These are phyloP conservation scores for Ostrea denselamellosa DNA, from an alignment of 1,140 invertebrate species.

Conservation along the genomic window DNA sequence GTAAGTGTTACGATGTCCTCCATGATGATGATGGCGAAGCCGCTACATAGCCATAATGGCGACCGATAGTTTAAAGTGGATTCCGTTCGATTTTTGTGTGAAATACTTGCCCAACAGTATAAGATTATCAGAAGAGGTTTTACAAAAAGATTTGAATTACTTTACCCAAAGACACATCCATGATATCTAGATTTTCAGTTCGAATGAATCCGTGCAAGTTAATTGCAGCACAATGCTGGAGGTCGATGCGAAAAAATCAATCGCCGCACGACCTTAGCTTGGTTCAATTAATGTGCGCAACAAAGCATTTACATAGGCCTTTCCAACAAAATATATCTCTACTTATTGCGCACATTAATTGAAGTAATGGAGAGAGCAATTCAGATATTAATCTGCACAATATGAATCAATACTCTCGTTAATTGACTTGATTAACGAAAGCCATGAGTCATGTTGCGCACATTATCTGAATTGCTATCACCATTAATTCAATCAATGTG, in stretches of 20 bases:
- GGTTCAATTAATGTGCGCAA: too few species aligned
- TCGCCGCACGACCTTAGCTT: not conserved
- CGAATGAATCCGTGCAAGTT: not conserved
- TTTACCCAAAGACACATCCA: slow-evolving; percentile 55
- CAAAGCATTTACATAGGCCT: too few species aligned
- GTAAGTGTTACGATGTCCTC: slow-evolving; percentile 50
- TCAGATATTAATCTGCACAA: too few species aligned
- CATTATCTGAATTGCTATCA: too few species aligned
- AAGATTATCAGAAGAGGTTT: slow-evolving; percentile 38
- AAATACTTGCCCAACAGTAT: slow-evolving; percentile 28
- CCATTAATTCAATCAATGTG: too few species aligned
- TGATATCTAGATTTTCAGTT: slow-evolving; percentile 38
- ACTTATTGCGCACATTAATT: too few species aligned
- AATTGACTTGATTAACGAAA: too few species aligned
- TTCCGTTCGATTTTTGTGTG: slow-evolving; percentile 44
- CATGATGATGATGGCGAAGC: slow-evolving; percentile 40
- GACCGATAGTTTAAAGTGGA: not conserved
- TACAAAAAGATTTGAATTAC: slow-evolving; percentile 48
- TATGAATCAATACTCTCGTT: too few species aligned
- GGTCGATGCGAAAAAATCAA: slow-evolving; percentile 46
- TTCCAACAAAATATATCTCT: too few species aligned
- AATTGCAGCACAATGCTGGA: slow-evolving; percentile 46
- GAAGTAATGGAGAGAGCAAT: too few species aligned
- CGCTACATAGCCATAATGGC: not conserved
- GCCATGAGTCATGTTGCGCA: too few species aligned